Evolutionary conservation across 23 tunicate genomes (phyloP).

Genomic region (Styela plicata): DNA sequence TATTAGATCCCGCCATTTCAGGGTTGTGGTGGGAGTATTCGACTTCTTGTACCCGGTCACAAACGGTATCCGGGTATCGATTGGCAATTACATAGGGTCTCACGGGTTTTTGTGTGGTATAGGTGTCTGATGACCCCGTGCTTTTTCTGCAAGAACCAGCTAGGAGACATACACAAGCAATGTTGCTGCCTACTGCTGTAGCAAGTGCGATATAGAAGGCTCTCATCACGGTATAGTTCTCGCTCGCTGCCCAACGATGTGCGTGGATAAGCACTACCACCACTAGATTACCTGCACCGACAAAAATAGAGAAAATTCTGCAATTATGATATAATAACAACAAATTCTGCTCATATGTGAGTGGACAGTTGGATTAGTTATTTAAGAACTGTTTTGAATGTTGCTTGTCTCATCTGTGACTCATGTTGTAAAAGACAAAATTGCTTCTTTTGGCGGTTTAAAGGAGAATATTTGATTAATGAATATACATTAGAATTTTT

Average conservation of each 20-base stretch:
- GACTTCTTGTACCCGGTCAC: constrained; percentile 7
- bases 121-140: background rate
- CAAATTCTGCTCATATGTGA: too few relatives aligned
- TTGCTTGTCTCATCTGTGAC: too few relatives aligned
- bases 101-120: background rate
- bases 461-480: too few relatives aligned
- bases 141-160: constrained; percentile 33
- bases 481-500: too few relatives aligned
- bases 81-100: background rate
- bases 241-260: constrained; percentile 42
- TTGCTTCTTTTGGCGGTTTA: too few relatives aligned
- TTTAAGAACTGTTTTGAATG: too few relatives aligned
- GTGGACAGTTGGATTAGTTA: too few relatives aligned
- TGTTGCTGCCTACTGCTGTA: constrained; percentile 22
- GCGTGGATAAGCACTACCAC: constrained; percentile 34
- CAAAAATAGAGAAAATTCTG: too few relatives aligned
- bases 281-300: constrained; percentile 29
- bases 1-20: background rate
- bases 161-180: constrained; percentile 25
- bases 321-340: too few relatives aligned
- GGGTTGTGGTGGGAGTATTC: background rate
- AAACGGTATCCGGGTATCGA: background rate
- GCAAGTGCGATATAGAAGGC: constrained; percentile 53
- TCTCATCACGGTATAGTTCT: constrained; percentile 45
- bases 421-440: too few relatives aligned